phyloP scores from a whole-genome alignment of 1,140 invertebrate species.

The Ceratitis capitata region DNA sequence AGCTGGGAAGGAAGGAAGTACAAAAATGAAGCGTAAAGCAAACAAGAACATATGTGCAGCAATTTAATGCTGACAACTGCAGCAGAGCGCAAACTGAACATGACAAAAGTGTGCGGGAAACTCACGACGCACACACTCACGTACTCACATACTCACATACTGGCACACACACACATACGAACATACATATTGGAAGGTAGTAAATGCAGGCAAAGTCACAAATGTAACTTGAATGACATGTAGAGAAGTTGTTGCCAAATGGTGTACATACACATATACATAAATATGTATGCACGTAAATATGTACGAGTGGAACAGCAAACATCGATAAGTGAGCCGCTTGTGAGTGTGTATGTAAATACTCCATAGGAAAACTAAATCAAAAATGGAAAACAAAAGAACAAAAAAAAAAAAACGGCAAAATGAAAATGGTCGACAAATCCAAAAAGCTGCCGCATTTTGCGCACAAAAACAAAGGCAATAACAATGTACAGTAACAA shows the following conservation, averaged over 20 bases:
- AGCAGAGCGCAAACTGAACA: not conserved
- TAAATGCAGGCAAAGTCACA: not conserved
- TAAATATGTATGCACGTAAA: not conserved
- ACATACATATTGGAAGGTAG: no score
- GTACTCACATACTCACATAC: no score
- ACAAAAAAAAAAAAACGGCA: not conserved
- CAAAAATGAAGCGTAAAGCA: not conserved
- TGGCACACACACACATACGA: no score
- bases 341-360: not conserved
- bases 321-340: not conserved
- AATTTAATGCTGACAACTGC: conserved; percentile 1
- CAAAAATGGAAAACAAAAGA: not conserved
- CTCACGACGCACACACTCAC: no score
- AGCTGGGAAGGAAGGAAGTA: no score
- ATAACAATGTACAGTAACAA: not conserved
- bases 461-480: not conserved
- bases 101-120: no score
- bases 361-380: not conserved
- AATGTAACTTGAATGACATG: not conserved
- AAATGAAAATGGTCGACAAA: no score
- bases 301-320: not conserved
- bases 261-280: not conserved
- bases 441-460: no score
- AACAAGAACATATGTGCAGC: not conserved
- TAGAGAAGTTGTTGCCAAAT: not conserved